These are phyloP conservation scores for Copsychus sechellarum DNA, from an alignment of 2,113 vertebrate species.

Conservation along the genomic window DNA sequence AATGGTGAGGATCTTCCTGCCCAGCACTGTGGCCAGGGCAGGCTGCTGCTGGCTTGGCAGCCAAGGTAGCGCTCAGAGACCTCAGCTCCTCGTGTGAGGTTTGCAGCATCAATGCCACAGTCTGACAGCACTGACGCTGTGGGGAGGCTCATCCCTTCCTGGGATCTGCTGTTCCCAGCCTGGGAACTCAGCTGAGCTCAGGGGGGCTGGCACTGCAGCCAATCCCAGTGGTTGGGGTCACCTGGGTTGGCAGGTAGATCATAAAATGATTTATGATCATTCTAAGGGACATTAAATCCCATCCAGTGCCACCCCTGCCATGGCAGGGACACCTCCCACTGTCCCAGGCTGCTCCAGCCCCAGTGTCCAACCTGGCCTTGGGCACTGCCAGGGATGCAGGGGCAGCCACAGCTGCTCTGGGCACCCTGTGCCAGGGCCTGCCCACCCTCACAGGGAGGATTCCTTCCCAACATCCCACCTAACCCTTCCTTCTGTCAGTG, in stretches of 20 bases:
- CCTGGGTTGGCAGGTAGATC: not conserved
- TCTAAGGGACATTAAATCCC: not conserved
- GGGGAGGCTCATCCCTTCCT: not conserved
- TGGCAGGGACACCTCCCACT: not conserved
- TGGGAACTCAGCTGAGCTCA: not conserved
- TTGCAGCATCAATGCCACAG: not conserved
- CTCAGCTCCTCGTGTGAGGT: not conserved
- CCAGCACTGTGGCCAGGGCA: not conserved
- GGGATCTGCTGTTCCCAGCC: not conserved
- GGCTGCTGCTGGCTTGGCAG: not conserved
- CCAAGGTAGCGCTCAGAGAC: not conserved
- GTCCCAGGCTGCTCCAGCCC: not conserved
- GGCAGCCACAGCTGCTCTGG: not conserved
- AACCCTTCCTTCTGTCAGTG: not conserved
- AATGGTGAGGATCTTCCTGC: not conserved
- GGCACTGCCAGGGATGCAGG: not conserved
- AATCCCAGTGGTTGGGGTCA: not conserved
- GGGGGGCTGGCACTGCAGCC: not conserved
- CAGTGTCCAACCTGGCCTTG: rapidly evolving
- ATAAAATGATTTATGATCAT: not conserved
- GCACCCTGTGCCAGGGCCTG: not conserved
- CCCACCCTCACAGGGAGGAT: rapidly evolving
- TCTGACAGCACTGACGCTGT: rapidly evolving
- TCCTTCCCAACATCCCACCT: not conserved
- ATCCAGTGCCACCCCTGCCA: not conserved